Percentiles rank a stretch among this genome's conserved stretches.
Evolutionary conservation across 1,140 invertebrate species (phyloP).

Genomic region (Euura saliciscinereae): DNA sequence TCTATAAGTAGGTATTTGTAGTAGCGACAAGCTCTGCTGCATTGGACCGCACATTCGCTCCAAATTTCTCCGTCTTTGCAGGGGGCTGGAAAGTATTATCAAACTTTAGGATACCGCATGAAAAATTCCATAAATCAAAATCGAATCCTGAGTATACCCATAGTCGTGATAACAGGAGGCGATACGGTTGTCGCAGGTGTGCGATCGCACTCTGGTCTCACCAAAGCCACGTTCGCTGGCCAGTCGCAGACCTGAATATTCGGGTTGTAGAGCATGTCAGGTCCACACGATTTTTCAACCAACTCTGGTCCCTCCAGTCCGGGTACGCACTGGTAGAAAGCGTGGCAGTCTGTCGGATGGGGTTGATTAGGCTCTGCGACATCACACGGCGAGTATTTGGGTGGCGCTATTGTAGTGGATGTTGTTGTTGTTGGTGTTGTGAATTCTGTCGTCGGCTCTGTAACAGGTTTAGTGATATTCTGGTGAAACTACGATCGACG

Average conservation of each 20-base stretch:
- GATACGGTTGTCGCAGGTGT: constrained; percentile 45
- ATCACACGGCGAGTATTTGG: constrained; percentile 43
- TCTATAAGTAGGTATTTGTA: constrained; percentile 55
- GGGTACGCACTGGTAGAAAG: constrained; percentile 66
- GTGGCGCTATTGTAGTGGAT: constrained; percentile 5
- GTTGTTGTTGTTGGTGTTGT: constrained; percentile 10
- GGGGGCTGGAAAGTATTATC: constrained; percentile 18
- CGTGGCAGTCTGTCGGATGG: constrained; percentile 63
- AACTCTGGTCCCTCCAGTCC: constrained; percentile 45
- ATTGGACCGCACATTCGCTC: constrained; percentile 67
- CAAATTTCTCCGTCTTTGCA: constrained; percentile 58
- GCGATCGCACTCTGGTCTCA: constrained; percentile 66
- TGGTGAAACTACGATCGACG: not conserved
- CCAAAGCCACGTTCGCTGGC: constrained; percentile 63
- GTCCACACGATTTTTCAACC: constrained; percentile 65
- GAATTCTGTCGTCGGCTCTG: not conserved
- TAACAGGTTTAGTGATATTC: constrained; percentile 9
- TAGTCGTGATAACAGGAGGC: constrained; percentile 27
- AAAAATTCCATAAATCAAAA: not conserved
- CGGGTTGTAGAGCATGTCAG: constrained; percentile 68
- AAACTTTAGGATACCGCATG: not conserved
- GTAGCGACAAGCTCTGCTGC: constrained; percentile 65
- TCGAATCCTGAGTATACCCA: not conserved
- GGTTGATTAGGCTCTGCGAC: constrained; percentile 53
- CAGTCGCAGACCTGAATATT: constrained; percentile 66